Percentiles rank a stretch among this genome's conserved stretches.
phyloP scores from a whole-genome alignment of 2,888 invertebrate species.

The Autographa gamma region DNA sequence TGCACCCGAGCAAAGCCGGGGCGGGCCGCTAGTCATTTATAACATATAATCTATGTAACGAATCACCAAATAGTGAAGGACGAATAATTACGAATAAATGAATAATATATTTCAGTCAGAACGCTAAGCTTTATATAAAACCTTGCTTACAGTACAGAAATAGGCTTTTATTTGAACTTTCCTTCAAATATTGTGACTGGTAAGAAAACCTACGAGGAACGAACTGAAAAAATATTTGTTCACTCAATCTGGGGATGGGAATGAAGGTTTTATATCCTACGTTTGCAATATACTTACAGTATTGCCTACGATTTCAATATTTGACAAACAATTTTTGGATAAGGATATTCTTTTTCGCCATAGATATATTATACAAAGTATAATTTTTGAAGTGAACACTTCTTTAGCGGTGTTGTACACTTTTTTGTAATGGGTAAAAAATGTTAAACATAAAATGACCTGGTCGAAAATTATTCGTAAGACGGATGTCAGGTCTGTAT shows the following conservation, averaged over 20 bases:
- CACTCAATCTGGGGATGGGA: neutral
- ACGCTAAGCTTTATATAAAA: neutral
- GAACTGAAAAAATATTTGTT: conserved; percentile 37
- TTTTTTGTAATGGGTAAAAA: too few relatives aligned
- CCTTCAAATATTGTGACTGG: conserved; percentile 28
- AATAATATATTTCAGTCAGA: neutral
- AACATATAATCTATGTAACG: neutral
- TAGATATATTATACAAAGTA: too few relatives aligned
- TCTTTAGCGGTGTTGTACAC: too few relatives aligned
- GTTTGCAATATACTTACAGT: neutral
- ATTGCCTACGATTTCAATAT: neutral
- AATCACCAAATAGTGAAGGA: neutral
- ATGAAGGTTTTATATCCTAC: neutral
- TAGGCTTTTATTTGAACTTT: conserved; percentile 23
- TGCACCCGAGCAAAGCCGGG: too few relatives aligned
- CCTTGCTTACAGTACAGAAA: conserved; percentile 15
- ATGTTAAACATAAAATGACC: too few relatives aligned
- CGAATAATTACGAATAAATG: neutral
- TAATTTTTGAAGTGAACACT: too few relatives aligned
- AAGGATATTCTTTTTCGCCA: too few relatives aligned
- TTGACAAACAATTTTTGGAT: neutral
- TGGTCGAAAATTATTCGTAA: too few relatives aligned
- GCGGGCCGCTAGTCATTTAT: neutral
- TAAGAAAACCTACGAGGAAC: conserved; percentile 23
- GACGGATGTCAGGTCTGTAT: too few relatives aligned